Conservation (phyloP, 2,888 invertebrate genomes). For the Helobdella robusta region DNA sequence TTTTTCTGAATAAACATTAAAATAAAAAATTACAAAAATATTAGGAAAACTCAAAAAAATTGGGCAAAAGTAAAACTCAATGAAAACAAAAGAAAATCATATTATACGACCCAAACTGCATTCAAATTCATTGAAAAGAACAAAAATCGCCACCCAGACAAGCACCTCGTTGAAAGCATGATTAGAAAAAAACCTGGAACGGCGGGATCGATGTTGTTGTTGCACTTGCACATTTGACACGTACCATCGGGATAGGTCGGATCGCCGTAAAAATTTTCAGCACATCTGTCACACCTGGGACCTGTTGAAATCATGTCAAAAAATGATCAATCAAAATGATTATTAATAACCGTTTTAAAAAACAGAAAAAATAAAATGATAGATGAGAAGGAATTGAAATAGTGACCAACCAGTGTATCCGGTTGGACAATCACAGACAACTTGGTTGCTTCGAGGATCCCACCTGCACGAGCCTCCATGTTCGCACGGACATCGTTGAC, state of each 20-base stretch:
- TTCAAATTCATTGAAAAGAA: too few relatives aligned
- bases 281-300: conserved; percentile 76
- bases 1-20: too few relatives aligned
- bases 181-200: conserved; percentile 67
- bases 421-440: conserved; percentile 32
- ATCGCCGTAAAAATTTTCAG: conserved; percentile 87
- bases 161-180: not conserved
- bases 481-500: conserved; percentile 35
- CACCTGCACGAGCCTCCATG: conserved; percentile 33
- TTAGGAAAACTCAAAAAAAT: too few relatives aligned
- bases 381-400: too few relatives aligned
- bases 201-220: conserved; percentile 76
- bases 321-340: too few relatives aligned
- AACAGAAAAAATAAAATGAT: not conserved
- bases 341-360: too few relatives aligned
- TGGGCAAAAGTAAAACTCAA: too few relatives aligned
- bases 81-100: too few relatives aligned
- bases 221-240: conserved; percentile 82
- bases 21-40: too few relatives aligned
- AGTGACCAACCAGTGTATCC: conserved; percentile 34
- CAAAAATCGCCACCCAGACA: too few relatives aligned
- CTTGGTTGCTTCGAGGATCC: conserved; percentile 29
- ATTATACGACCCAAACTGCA: too few relatives aligned
- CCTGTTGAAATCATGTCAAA: too few relatives aligned
- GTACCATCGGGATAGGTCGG: conserved; percentile 72